Base-by-base conservation (phyloP, 2,888 invertebrate genomes). In the Macropis europaea region DNA sequence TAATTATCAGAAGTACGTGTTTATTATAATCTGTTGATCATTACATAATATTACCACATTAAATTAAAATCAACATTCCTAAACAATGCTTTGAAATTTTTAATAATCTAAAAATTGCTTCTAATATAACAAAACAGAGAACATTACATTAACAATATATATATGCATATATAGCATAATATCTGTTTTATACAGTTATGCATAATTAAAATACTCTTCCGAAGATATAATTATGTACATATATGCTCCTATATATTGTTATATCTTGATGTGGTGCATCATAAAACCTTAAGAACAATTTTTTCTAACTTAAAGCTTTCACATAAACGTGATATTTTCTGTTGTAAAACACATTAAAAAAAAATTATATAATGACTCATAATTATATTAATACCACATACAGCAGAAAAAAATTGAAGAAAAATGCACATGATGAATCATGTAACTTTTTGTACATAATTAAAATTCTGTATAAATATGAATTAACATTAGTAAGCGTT, bases 41-140 rank as follows among this genome's bases (percentile, higher is more conserved):
- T 22, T 38, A 9, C 3, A 40, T 6, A 52, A 9, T 42, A 11
- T 7, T 42, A 19, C 24, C 24, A 56, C 30, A 26, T 48, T 15
- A 15, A 36, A 15, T 19, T n/a, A 26, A 40, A 32, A 17, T 53
- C 17, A 13, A 63, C 38, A 54, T 47, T 26, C 47, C 52, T 43
- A 15, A 42, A 28, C 11, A 42, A 34, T 48, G 3, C 24, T 56
- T 40, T 36, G 6, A 24, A 9, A 26, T 22, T 57, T 57, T 6
- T 34, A 6, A 32, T 19, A 11, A 6, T 26, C 40, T 34, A 17
- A 54, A 32, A n/a, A 19, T 47, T 42, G 13, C 11, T 47, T 34
- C 26, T 36, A 47, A 36, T 13, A 28, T 17, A 63, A n/a, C 3
- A 30, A 36, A 52, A 17, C 7, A 40, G 2, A 38, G 30, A 47